These are phyloP conservation scores for Drosophila niveifrons DNA, from an alignment of 2,888 invertebrate genomes.

Conservation along the genomic window DNA sequence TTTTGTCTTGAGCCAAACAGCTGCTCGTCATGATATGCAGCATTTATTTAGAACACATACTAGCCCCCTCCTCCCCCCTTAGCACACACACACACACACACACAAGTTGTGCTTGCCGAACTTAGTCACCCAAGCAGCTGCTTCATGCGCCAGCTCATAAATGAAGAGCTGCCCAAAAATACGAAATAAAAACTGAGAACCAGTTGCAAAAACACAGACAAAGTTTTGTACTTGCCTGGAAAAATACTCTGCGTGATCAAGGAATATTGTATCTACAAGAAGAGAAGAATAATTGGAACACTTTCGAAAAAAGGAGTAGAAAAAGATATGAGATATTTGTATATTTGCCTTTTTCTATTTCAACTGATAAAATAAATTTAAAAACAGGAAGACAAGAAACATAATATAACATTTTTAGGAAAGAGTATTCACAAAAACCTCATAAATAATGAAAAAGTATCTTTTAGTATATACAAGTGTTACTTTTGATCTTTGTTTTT, in stretches of 20 bases:
- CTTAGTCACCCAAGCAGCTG: slow-evolving; percentile 22
- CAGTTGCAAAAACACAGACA: slow-evolving; percentile 5
- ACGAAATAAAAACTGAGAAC: not conserved
- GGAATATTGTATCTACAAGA: not conserved
- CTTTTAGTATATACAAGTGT: not conserved
- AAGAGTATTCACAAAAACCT: too few relatives aligned
- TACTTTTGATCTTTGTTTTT: not conserved
- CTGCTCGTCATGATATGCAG: slow-evolving; percentile 65
- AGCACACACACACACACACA: not conserved
- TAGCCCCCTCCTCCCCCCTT: slow-evolving; percentile 5
- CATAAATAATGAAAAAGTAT: not conserved
- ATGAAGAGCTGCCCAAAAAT: slow-evolving; percentile 3
- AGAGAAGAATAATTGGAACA: too few relatives aligned
- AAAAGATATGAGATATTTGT: too few relatives aligned
- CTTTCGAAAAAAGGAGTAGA: too few relatives aligned
- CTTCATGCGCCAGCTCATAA: slow-evolving; percentile 14
- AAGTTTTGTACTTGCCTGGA: not conserved
- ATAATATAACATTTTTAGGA: too few relatives aligned
- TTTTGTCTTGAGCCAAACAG: slow-evolving; percentile 70
- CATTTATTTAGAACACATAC: slow-evolving; percentile 15
- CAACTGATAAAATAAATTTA: too few relatives aligned
- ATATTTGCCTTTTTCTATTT: too few relatives aligned
- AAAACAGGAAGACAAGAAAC: too few relatives aligned
- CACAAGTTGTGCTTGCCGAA: slow-evolving; percentile 2
- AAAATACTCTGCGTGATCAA: not conserved